A percentile compares a stretch with the other conserved stretches of the same genome.
phyloP scores from a whole-genome alignment of 2,797 vertebrate species.

The Danio kyathit region DNA sequence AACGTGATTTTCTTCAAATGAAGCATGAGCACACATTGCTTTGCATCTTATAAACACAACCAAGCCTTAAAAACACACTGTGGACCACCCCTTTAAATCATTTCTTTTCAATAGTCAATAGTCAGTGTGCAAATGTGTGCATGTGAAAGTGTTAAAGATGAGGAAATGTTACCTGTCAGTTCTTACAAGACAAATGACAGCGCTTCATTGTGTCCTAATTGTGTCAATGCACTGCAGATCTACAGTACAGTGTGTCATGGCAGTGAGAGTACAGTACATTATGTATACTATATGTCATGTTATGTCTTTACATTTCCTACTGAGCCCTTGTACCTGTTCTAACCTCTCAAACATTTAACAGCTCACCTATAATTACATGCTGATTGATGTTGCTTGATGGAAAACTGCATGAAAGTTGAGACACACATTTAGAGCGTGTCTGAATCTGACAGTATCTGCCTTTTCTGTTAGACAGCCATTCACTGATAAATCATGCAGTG shows the following conservation, averaged over 20 bases:
- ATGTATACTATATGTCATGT: not conserved
- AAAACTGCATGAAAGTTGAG: not conserved
- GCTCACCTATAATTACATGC: constrained; percentile 14
- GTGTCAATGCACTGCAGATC: constrained; percentile 19
- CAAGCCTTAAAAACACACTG: too few relatives aligned
- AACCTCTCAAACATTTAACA: not conserved
- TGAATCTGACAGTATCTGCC: not conserved
- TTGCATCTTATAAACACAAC: too few relatives aligned
- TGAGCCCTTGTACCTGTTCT: not conserved
- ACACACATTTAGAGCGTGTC: not conserved
- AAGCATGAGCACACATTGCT: too few relatives aligned
- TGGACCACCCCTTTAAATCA: too few relatives aligned
- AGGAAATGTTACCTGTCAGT: constrained; percentile 42
- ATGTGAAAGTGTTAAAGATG: constrained; percentile 18
- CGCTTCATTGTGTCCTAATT: constrained; percentile 43
- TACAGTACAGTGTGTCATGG: not conserved
- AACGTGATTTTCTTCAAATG: too few relatives aligned
- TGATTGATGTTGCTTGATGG: not conserved
- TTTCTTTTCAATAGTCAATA: too few relatives aligned
- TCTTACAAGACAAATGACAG: constrained; percentile 37
- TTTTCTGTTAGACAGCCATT: not conserved
- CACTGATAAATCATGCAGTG: not conserved
- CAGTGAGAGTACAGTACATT: not conserved
- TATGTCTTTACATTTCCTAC: not conserved
- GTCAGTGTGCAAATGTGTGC: not conserved